A percentile compares a stretch with the other conserved stretches of the same genome.
Evolutionary conservation across 2,888 invertebrate species (phyloP).

Genomic region (Ctena decussata): DNA sequence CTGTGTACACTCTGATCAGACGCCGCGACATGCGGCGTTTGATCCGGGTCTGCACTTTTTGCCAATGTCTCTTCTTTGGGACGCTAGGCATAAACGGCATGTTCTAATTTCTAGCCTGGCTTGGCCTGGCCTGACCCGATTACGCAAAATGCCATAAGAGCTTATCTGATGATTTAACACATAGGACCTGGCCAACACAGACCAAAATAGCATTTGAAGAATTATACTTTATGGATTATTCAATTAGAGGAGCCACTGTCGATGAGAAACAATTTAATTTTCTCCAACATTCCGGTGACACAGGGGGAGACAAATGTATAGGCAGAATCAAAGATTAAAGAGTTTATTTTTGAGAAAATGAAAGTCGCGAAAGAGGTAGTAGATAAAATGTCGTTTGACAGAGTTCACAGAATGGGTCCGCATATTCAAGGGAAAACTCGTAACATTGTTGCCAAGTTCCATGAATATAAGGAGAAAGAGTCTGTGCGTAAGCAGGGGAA

Average conservation of each 20-base stretch:
- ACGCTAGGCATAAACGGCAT: too few relatives aligned
- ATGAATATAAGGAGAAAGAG: slow-evolving; percentile 38
- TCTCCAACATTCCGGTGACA: slow-evolving; percentile 19
- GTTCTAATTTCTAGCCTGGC: too few relatives aligned
- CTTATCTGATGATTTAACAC: too few relatives aligned
- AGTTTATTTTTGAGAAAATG: slow-evolving; percentile 16
- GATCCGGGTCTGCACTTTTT: too few relatives aligned
- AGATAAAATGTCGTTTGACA: slow-evolving; percentile 17
- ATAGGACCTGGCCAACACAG: too few relatives aligned
- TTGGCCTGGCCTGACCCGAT: too few relatives aligned
- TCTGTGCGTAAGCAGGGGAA: slow-evolving; percentile 22
- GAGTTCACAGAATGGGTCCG: slow-evolving; percentile 35
- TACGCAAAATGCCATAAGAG: too few relatives aligned
- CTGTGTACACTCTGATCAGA: too few relatives aligned
- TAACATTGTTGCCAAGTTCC: slow-evolving; percentile 46
- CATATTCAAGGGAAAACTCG: slow-evolving; percentile 16
- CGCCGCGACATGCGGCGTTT: too few relatives aligned
- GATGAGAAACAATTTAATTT: slow-evolving; percentile 32
- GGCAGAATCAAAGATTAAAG: slow-evolving; percentile 15
- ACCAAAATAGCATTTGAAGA: too few relatives aligned
- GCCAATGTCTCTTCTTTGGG: too few relatives aligned
- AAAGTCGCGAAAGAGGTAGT: slow-evolving; percentile 15
- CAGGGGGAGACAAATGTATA: slow-evolving; percentile 12
- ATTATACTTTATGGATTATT: too few relatives aligned
- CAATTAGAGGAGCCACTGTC: slow-evolving; percentile 38